These are phyloP conservation scores for Drosophila tristis DNA, from an alignment of 1,140 invertebrate genomes.

Conservation along the genomic window DNA sequence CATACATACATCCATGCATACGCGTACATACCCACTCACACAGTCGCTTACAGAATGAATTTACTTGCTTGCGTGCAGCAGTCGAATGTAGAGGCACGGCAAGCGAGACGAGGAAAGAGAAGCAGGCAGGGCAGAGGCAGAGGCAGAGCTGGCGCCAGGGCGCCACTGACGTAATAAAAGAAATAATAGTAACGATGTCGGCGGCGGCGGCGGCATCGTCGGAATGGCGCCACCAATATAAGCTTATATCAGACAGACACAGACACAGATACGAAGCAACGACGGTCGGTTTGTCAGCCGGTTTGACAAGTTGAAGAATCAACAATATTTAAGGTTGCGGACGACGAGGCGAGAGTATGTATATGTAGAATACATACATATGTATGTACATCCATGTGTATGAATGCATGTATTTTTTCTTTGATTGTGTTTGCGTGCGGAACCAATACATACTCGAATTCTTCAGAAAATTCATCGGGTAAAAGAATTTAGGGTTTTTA, in stretches of 20 bases:
- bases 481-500: conserved; percentile 27
- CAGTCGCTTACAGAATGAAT: conserved; percentile 48
- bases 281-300: conserved; percentile 76
- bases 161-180: conserved; percentile 84
- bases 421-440: conserved; percentile 2
- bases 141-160: conserved; percentile 76
- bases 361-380: conserved; percentile 2
- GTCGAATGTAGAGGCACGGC: conserved; percentile 37
- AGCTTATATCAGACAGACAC: conserved; percentile 80
- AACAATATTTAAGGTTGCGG: conserved; percentile 79
- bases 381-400: neutral
- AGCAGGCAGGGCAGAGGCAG: conserved; percentile 39
- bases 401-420: neutral
- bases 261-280: conserved; percentile 19
- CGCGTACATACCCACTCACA: conserved; percentile 27
- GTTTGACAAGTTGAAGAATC: conserved; percentile 81
- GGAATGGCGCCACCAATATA: conserved; percentile 83
- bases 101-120: neutral
- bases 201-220: conserved; percentile 70
- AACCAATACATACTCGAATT: conserved; percentile 52
- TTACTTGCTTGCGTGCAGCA: conserved; percentile 74
- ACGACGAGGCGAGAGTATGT: conserved; percentile 20
- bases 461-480: conserved; percentile 54
- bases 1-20: conserved; percentile 4
- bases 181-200: conserved; percentile 83